Evolutionary conservation across 1,140 invertebrate genomes (phyloP).

Genomic region (Ceratitis capitata): DNA sequence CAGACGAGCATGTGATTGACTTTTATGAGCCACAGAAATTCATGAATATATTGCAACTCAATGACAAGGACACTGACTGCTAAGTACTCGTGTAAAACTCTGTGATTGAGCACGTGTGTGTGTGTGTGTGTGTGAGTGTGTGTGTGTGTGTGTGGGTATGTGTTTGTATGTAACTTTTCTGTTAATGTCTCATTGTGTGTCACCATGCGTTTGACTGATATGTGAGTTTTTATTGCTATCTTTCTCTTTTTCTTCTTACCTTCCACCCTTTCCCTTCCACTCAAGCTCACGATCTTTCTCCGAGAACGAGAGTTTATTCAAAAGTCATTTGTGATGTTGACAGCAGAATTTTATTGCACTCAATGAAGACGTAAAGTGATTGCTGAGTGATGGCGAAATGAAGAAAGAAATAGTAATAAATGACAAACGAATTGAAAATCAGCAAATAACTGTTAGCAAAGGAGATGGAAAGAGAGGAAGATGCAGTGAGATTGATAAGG

Average conservation of each 20-base stretch:
- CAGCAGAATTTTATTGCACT: constrained; percentile 38
- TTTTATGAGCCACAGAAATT: constrained; percentile 44
- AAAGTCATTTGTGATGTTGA: constrained; percentile 37
- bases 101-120: background rate
- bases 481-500: no score
- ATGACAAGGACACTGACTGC: constrained; percentile 30
- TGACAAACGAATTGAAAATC: constrained; percentile 24
- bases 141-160: no score
- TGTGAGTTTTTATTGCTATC: background rate
- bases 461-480: background rate
- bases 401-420: background rate
- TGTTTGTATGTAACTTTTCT: no score
- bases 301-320: constrained; percentile 16
- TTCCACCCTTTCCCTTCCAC: no score
- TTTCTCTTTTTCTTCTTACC: no score
- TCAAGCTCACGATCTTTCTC: no score
- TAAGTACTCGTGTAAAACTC: background rate
- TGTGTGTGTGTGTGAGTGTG: background rate
- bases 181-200: background rate
- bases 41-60: constrained; percentile 35
- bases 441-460: background rate
- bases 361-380: constrained; percentile 35
- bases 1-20: constrained; percentile 63
- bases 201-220: background rate
- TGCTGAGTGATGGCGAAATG: constrained; percentile 20